Base-by-base conservation (phyloP, 1,140 invertebrate genomes). In the Mycetomoellerius zeteki region DNA sequence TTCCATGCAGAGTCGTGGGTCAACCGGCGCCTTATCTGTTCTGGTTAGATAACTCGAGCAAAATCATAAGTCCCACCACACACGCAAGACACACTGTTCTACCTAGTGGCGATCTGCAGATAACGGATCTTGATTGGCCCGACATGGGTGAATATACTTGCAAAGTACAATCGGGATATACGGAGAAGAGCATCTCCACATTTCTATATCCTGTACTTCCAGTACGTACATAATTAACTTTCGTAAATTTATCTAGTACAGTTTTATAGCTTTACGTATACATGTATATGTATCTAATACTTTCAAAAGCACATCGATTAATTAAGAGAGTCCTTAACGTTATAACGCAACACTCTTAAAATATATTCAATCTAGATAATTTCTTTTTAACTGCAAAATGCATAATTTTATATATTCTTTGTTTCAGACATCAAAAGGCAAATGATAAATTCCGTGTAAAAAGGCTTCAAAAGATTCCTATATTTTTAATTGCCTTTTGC, bases 131-230 rank as follows among this genome's bases (percentile, higher is more conserved):
- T n/a, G 94, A 95, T 14, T 98, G 97, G 97, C 93, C 94, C 16
- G 97, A 98, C 92, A 98, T 98, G 98, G 98, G 98, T 33, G 95
- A 95, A 16, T 98, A 97, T 94, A 97, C 95, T 2, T 99, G 98
- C 91, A 95, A 96, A 19, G 97, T 97, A 3, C 96, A 96, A 76
- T 98, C 98, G 92, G 78, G 84, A 33, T 47, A 85, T 10, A 88
- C 81, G 27, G 84, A 89, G 54, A 90, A 91, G 52, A 62, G 75
- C 1, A 73, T 75, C 8, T 54, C 77, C 21, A 92, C 92, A 8
- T 93, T 93, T 69, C 52, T 93, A 6, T 93, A 93, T 60, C 91
- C 91, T 0, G 54, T 91, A 16, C 71, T 37, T 52, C 5, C n/a
- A 54, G 92, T 93, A 89, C 62, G 90, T 90, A 80, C 8, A 37